A percentile compares a stretch with the other conserved stretches of the same genome.
Evolutionary conservation across 2,113 vertebrate genomes (phyloP).

Genomic region (Ochotona curzoniae): DNA sequence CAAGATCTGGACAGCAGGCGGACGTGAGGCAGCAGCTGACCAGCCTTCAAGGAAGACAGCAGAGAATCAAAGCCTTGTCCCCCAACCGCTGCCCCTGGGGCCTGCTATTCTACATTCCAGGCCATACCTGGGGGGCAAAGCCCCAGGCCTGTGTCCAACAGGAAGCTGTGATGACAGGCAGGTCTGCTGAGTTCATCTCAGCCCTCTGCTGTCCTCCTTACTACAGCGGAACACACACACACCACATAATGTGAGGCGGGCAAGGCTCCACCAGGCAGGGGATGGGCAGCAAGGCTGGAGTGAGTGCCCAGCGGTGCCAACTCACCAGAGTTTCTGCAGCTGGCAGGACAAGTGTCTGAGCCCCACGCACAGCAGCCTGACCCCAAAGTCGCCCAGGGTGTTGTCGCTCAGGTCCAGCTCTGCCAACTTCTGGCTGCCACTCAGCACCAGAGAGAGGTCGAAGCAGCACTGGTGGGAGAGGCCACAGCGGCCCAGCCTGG

Average conservation of each 20-base stretch:
- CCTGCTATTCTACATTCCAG: not conserved
- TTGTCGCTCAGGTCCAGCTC: constrained; percentile 87
- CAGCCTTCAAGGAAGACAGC: constrained; percentile 78
- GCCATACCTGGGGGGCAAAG: too few species aligned
- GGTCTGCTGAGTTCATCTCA: not conserved
- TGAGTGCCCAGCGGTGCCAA: not conserved
- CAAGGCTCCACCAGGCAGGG: too few species aligned
- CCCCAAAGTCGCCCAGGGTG: constrained; percentile 81
- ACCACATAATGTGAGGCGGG: too few species aligned
- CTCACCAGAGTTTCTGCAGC: constrained; percentile 86
- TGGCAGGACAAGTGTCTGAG: constrained; percentile 81
- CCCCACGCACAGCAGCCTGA: constrained; percentile 81
- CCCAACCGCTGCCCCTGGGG: not conserved
- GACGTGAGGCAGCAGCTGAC: constrained; percentile 83
- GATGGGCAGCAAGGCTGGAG: too few species aligned
- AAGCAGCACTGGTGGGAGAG: constrained; percentile 70
- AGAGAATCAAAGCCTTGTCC: not conserved
- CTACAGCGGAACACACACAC: too few species aligned
- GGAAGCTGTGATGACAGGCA: not conserved
- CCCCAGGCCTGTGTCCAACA: too few species aligned
- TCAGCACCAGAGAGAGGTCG: constrained; percentile 40
- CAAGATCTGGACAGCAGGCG: constrained; percentile 78
- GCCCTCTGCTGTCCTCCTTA: too few species aligned
- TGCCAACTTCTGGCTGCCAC: constrained; percentile 79
- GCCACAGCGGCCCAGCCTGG: constrained; percentile 70